Conservation (phyloP, 2,888 invertebrate species). For the Cinara cedri region DNA sequence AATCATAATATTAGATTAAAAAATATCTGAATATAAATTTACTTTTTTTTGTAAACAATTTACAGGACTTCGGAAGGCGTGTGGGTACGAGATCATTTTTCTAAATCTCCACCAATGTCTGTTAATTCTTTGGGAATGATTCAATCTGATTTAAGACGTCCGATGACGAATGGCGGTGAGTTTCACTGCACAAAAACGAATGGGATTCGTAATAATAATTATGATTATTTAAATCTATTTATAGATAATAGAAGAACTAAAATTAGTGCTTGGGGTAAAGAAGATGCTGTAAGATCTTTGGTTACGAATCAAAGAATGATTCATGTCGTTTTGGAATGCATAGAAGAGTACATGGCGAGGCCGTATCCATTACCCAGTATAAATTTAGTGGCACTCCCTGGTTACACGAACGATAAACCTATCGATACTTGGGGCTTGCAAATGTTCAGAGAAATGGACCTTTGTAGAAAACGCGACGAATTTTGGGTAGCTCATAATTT, state of each 20-base stretch:
- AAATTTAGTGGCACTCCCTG: constrained; percentile 77
- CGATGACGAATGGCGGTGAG: constrained; percentile 8
- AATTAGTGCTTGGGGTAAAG: constrained; percentile 71
- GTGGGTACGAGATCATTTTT: constrained; percentile 74
- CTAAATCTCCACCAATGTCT: constrained; percentile 76
- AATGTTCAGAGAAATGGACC: constrained; percentile 73
- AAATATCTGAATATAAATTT: background rate
- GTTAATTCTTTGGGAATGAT: constrained; percentile 77
- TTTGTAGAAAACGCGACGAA: constrained; percentile 61
- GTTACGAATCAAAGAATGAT: constrained; percentile 61
- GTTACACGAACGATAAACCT: constrained; percentile 73
- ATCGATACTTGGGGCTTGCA: constrained; percentile 82
- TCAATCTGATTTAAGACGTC: constrained; percentile 69
- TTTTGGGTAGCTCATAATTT: constrained; percentile 68
- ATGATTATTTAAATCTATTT: background rate
- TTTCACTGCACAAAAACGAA: background rate
- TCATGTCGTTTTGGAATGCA: constrained; percentile 59
- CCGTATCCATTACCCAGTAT: constrained; percentile 69
- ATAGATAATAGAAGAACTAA: constrained; percentile 61
- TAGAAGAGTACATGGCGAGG: constrained; percentile 60
- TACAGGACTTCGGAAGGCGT: constrained; percentile 62
- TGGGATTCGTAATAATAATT: background rate
- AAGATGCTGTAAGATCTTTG: constrained; percentile 69
- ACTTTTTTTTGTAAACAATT: background rate
- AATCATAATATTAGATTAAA: constrained; percentile 4